Evolutionary conservation across 2,888 invertebrate genomes (phyloP), one percentile per base, ranked within the genome.

Genomic region (Temnothorax unifasciatus): DNA sequence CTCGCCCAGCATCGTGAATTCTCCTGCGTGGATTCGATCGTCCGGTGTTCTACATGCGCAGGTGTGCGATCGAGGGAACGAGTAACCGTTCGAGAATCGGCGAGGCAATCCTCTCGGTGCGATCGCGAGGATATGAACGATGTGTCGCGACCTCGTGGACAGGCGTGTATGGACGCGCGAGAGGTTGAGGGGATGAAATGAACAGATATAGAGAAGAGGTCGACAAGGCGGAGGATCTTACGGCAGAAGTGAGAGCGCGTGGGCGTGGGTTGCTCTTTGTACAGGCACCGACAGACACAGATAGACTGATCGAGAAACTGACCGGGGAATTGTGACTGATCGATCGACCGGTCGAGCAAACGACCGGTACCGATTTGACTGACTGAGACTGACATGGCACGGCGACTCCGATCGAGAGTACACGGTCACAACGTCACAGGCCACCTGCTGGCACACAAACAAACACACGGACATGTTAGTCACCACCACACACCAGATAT

Each of bases 381-480:
- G 90, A 90, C 92, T 92, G 94, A 94, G 94, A 95, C 93, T 94
- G 94, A 94, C 94, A 95, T 95, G 95, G 94, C 93, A 94, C 93
- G 94, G 94, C 94, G 94, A 94, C 94, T 94, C 94, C 94, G 94
- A 93, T 94, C 92, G 93, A 93, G 93, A 93, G 92, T 92, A 94
- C 93, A 94, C 93, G 94, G 94, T 94, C 94, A 95, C 94, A 94
- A 94, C 94, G 95, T 94, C 95, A 95, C 95, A 95, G 95, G 94
- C 94, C 95, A 95, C 95, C 95, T 95, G 95, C 95, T 95, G 95
- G 95, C 95, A 95, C 95, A 95, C 94, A 94, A 95, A 95, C 93
- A 95, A 94, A 95, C 94, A 95, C 95, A 94, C 94, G 93, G 94
- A 95, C 94, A 94, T 91, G 95, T 95, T 95, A 95, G 95, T 95